These are phyloP conservation scores for Cheirogaleus medius DNA, from an alignment of 2,113 vertebrate species.

Conservation along the genomic window DNA sequence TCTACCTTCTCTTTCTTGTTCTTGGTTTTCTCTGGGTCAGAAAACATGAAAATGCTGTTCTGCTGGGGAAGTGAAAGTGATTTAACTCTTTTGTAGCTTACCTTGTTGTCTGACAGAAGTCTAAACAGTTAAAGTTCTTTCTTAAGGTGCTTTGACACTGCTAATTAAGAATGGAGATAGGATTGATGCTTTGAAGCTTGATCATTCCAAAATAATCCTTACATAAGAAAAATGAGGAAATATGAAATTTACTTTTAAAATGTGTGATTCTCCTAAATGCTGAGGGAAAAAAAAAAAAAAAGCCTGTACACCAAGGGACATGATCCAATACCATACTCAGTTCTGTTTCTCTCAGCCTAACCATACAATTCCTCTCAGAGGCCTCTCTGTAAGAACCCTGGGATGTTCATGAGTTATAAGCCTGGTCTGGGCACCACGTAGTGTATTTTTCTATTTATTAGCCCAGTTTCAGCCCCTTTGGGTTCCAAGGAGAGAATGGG, in stretches of 20 bases:
- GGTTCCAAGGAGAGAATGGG: background rate
- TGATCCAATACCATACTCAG: background rate
- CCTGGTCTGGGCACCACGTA: background rate
- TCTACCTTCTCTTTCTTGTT: background rate
- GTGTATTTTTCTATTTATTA: background rate
- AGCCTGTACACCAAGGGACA: background rate
- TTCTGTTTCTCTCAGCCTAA: background rate
- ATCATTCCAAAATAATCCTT: background rate
- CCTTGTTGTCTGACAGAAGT: background rate
- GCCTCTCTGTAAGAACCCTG: background rate
- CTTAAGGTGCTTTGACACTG: background rate
- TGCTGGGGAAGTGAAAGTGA: background rate
- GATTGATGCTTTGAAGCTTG: background rate
- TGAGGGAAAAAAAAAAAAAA: background rate
- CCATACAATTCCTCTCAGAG: background rate
- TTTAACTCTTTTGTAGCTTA: background rate
- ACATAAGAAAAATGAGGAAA: background rate
- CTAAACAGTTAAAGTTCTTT: background rate
- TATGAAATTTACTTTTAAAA: conserved; percentile 28
- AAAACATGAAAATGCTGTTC: background rate
- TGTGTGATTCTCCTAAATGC: background rate
- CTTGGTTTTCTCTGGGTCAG: conserved; percentile 7
- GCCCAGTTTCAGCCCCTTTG: background rate
- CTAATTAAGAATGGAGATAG: background rate
- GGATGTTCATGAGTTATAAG: background rate